phyloP scores from a whole-genome alignment of 2,113 vertebrate genomes.

The Ammodytes marinus region DNA sequence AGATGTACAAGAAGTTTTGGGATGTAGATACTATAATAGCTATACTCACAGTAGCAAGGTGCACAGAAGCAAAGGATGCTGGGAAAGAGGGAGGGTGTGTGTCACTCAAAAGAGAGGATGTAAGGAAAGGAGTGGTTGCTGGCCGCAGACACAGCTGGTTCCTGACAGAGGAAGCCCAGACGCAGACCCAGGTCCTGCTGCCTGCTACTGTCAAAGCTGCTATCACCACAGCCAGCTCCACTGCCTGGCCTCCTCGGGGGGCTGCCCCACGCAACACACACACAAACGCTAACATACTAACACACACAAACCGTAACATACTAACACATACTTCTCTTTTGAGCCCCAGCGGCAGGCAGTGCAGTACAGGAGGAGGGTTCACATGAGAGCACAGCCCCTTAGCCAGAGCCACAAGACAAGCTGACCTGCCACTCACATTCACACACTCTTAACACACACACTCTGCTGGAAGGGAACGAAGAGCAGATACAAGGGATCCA shows the following conservation, averaged over 20 bases:
- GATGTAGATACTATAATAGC: not conserved
- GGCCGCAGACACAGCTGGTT: slow-evolving; percentile 89
- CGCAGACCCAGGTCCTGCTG: slow-evolving; percentile 81
- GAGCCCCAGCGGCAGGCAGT: slow-evolving; percentile 53
- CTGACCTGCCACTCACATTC: slow-evolving; percentile 71
- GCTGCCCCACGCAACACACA: slow-evolving; percentile 45
- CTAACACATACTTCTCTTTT: slow-evolving; percentile 66
- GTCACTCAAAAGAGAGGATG: slow-evolving; percentile 15
- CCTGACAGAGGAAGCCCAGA: slow-evolving; percentile 89
- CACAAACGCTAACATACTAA: slow-evolving; percentile 51
- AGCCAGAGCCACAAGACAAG: slow-evolving; percentile 69
- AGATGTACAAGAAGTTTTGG: slow-evolving; percentile 6
- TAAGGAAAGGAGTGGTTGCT: slow-evolving; percentile 47
- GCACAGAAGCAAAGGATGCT: slow-evolving; percentile 43
- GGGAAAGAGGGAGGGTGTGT: not conserved
- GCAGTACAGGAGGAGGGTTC: slow-evolving; percentile 76
- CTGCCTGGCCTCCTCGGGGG: slow-evolving; percentile 82
- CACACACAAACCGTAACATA: slow-evolving; percentile 53
- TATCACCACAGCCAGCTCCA: slow-evolving; percentile 86
- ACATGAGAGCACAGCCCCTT: slow-evolving; percentile 73
- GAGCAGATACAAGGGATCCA: not conserved
- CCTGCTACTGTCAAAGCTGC: slow-evolving; percentile 66
- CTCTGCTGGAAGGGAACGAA: slow-evolving; percentile 33
- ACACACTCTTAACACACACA: slow-evolving; percentile 34
- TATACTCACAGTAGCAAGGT: slow-evolving; percentile 28